Evolutionary conservation across 2,113 vertebrate species (phyloP).

Genomic region (Salvator merianae): DNA sequence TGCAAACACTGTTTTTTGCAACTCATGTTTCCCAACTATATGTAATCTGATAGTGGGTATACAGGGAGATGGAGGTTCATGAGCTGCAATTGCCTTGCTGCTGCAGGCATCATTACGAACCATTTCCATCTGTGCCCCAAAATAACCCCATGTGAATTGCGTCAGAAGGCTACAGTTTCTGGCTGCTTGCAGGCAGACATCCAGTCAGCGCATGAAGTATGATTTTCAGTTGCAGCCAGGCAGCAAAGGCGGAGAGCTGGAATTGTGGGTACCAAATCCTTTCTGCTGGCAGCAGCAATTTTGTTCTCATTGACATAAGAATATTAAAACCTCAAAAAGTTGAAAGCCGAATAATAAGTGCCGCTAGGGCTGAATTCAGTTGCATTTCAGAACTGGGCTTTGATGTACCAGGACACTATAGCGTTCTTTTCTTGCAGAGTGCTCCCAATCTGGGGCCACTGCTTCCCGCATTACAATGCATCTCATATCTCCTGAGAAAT

Average conservation of each 20-base stretch:
- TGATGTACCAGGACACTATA: not conserved
- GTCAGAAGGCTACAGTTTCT: not conserved
- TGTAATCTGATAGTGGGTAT: not conserved
- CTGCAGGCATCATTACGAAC: fast-evolving
- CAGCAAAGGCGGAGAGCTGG: constrained; percentile 12
- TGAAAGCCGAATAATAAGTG: constrained; percentile 7
- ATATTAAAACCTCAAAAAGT: constrained; percentile 8
- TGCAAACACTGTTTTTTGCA: not conserved
- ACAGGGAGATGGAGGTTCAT: fast-evolving
- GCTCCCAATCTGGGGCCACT: not conserved
- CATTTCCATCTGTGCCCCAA: not conserved
- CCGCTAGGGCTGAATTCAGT: not conserved
- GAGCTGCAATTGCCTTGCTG: fast-evolving
- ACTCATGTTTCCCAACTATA: not conserved
- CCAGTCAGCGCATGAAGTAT: constrained; percentile 29
- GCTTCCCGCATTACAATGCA: not conserved
- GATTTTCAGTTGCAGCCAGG: constrained; percentile 20
- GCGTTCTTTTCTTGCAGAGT: not conserved
- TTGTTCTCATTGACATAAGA: constrained; percentile 33
- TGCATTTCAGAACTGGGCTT: fast-evolving
- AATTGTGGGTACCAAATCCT: constrained; percentile 45
- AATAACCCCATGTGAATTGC: not conserved
- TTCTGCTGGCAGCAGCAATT: constrained; percentile 53
- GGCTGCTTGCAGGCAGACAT: constrained; percentile 32
- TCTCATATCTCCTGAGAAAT: not conserved